Percentiles rank a stretch among this genome's conserved stretches.
Evolutionary conservation across 2,797 vertebrate genomes (phyloP).

Genomic region (Onychomys leucogaster): DNA sequence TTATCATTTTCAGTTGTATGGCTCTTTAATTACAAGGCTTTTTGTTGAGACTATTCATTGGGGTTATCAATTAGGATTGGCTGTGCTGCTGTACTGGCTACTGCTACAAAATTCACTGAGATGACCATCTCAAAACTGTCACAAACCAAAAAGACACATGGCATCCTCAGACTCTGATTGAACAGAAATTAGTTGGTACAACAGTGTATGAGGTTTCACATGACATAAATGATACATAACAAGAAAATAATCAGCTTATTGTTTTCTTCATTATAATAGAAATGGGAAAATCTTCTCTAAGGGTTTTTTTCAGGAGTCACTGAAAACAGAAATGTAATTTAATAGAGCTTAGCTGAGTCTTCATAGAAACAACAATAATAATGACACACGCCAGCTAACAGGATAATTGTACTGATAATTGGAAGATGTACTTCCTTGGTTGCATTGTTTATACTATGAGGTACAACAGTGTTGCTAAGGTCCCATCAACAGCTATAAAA

Average conservation of each 20-base stretch:
- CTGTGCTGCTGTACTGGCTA: not conserved
- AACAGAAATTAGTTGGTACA: constrained; percentile 29
- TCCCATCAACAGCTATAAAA: constrained; percentile 46
- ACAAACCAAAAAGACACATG: constrained; percentile 21
- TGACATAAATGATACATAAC: constrained; percentile 1
- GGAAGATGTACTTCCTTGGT: constrained; percentile 61
- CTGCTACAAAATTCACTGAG: not conserved
- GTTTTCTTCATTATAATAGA: constrained; percentile 30
- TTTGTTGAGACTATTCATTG: constrained; percentile 56
- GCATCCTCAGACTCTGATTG: not conserved
- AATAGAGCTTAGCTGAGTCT: constrained; percentile 48
- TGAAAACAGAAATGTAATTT: constrained; percentile 57
- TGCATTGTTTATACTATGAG: constrained; percentile 55
- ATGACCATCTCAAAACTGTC: constrained; percentile 53
- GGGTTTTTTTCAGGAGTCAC: constrained; percentile 32
- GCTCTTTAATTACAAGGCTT: constrained; percentile 54
- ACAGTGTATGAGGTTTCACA: not conserved
- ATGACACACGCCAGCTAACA: constrained; percentile 37
- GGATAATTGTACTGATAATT: constrained; percentile 68
- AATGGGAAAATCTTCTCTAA: not conserved
- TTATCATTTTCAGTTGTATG: constrained; percentile 63
- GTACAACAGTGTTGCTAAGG: constrained; percentile 61
- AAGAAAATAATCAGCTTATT: constrained; percentile 12
- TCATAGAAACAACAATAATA: constrained; percentile 31
- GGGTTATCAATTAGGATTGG: constrained; percentile 61